Conservation (phyloP, 2,797 vertebrate species). For the Esox lucius region DNA sequence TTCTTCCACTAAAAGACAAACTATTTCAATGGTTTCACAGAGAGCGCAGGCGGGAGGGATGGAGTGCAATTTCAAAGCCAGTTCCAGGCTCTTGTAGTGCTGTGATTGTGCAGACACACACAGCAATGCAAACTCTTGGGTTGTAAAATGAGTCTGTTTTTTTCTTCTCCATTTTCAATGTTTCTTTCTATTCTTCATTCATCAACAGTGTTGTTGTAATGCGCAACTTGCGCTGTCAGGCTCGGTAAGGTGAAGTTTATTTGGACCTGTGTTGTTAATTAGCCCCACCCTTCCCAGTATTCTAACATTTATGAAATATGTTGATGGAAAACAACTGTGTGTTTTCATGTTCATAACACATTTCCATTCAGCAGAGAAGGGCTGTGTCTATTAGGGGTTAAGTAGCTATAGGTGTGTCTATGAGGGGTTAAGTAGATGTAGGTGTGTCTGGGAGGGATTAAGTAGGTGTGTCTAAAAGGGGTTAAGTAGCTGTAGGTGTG, state of each 20-base stretch:
- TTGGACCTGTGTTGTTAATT: conserved; percentile 24
- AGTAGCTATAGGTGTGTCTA: not conserved
- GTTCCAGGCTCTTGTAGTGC: conserved; percentile 67
- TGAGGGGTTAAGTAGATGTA: not conserved
- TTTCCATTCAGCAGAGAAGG: conserved; percentile 39
- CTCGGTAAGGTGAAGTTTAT: conserved; percentile 41
- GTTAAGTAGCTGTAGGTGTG: too few species aligned
- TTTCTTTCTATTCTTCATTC: conserved; percentile 34
- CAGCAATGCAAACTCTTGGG: conserved; percentile 52
- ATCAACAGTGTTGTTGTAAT: conserved; percentile 33
- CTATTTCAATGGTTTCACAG: conserved; percentile 74
- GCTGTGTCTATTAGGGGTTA: not conserved
- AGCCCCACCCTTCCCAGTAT: conserved; percentile 37
- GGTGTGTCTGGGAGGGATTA: too few species aligned
- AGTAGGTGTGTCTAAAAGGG: too few species aligned
- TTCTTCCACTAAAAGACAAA: conserved; percentile 72
- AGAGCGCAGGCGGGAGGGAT: conserved; percentile 63
- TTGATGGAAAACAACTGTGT: conserved; percentile 66
- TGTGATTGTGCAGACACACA: conserved; percentile 75
- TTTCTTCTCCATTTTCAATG: conserved; percentile 34
- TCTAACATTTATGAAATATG: conserved; percentile 46
- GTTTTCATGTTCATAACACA: conserved; percentile 71
- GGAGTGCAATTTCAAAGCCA: conserved; percentile 61
- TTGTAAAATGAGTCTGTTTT: conserved; percentile 57
- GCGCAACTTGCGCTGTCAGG: conserved; percentile 39